Base-by-base conservation (phyloP, 2,797 vertebrate species). In the Acropternis orthonyx region DNA sequence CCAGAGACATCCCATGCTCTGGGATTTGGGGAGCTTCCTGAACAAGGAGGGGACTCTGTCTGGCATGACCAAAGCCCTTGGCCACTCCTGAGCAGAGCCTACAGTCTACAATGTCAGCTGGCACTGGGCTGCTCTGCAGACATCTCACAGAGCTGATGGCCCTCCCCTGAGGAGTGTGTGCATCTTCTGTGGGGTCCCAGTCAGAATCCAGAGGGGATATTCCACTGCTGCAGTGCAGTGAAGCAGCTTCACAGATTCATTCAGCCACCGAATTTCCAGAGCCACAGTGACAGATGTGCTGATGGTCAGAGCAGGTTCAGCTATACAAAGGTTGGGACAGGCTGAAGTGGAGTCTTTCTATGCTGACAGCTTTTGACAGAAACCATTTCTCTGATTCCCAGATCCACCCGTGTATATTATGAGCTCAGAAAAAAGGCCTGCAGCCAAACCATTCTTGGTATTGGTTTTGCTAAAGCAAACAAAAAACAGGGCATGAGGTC, bases 401-500 rank as follows among this genome's bases (percentile, higher is more conserved):
- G 89, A 92, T 94, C 92, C 92, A 93, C 92, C 94, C 92, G 44
- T 91, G 58, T 89, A 92, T 61, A 49, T 85, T 73, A 95, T 95
- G 88, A 96, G 88, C 91, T 96, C 95, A 97, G 94, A 93, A 96
- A 88, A 18, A 67, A 91, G 87, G 89, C 82, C 62, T n/a, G 58
- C 39, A 65, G 94, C 95, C 95, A 96, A 96, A 94, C 85, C 88
- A 76, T 90, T 93, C 94, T 96, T 90, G 95, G 89, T 96, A 82
- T 61, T 95, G 85, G 91, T 95, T 97, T 96, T 96, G 89, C 89
- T 92, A 93, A 97, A 96, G 69, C 91, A 96, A 96, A 95, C 94
- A 94, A 67, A 94, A 96, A 95, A 81, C 92, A 94, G 95, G 79
- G 52, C 44, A 90, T 93, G 95, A 96, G 79, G 79, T 93, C 82